Percentiles rank a stretch among this genome's conserved stretches.
Conservation (phyloP, 2,888 invertebrate genomes). For the Deilephila elpenor region DNA sequence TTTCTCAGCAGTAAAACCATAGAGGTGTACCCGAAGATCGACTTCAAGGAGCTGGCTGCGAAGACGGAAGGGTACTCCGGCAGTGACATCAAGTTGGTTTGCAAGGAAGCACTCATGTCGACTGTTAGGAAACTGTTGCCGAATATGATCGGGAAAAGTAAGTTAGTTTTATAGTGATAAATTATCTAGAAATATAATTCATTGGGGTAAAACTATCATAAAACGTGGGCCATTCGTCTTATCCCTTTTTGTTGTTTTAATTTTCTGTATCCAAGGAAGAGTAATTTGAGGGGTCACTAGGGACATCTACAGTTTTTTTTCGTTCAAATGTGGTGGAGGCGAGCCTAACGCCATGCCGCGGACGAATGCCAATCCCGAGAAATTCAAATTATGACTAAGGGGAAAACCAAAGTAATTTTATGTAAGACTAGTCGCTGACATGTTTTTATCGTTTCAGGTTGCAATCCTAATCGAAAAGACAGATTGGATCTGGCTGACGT, state of each 20-base stretch:
- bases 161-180: constrained; percentile 30
- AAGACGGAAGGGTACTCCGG: constrained; percentile 92
- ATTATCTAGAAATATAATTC: too few species aligned
- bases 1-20: constrained; percentile 81
- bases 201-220: too few species aligned
- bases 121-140: constrained; percentile 87
- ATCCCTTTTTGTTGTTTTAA: too few species aligned
- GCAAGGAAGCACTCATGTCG: constrained; percentile 95
- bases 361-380: too few species aligned
- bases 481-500: constrained; percentile 74
- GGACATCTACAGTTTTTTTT: neutral
- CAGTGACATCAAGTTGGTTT: constrained; percentile 93
- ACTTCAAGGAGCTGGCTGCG: constrained; percentile 77
- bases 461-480: constrained; percentile 65
- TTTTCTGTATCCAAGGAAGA: too few species aligned
- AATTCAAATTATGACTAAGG: too few species aligned
- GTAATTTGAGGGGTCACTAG: too few species aligned
- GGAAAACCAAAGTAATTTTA: too few species aligned
- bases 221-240: too few species aligned
- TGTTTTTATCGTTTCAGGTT: constrained; percentile 42
- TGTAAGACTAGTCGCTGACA: too few species aligned
- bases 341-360: too few species aligned
- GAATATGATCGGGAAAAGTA: constrained; percentile 64
- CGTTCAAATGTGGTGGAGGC: too few species aligned
- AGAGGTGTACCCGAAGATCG: constrained; percentile 72